phyloP scores from a whole-genome alignment of 1,140 invertebrate species.

The Rhagoletis zephyria region DNA sequence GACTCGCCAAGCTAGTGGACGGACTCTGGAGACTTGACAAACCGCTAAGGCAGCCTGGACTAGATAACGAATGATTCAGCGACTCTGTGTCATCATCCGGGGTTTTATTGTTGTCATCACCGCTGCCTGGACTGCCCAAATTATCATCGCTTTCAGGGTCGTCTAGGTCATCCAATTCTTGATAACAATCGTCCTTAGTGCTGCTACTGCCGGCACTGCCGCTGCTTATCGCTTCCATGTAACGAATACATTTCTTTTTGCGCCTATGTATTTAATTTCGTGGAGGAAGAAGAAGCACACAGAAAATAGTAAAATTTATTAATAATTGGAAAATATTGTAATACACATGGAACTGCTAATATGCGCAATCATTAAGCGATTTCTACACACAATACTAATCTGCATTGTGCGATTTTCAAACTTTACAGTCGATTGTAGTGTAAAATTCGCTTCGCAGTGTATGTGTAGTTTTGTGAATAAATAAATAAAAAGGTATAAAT shows the following conservation, averaged over 20 bases:
- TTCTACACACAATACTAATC: not conserved
- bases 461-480: not conserved
- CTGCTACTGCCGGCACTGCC: not conserved
- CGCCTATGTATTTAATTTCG: constrained; percentile 78
- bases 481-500: not conserved
- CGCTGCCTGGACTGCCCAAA: constrained; percentile 83
- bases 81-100: constrained; percentile 80
- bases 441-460: not conserved
- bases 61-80: constrained; percentile 81
- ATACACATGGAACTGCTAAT: not conserved
- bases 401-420: too few relatives aligned
- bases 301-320: not conserved
- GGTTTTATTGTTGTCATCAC: constrained; percentile 81
- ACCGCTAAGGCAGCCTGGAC: constrained; percentile 83
- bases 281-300: constrained; percentile 51
- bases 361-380: not conserved
- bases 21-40: constrained; percentile 86
- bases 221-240: constrained; percentile 78
- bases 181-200: constrained; percentile 14
- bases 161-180: constrained; percentile 74
- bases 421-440: too few relatives aligned
- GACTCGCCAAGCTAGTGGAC: constrained; percentile 80
- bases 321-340: not conserved
- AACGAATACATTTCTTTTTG: constrained; percentile 98
- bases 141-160: constrained; percentile 79